Evolutionary conservation across 1,140 invertebrate genomes (phyloP).

Genomic region (Portunus trituberculatus): DNA sequence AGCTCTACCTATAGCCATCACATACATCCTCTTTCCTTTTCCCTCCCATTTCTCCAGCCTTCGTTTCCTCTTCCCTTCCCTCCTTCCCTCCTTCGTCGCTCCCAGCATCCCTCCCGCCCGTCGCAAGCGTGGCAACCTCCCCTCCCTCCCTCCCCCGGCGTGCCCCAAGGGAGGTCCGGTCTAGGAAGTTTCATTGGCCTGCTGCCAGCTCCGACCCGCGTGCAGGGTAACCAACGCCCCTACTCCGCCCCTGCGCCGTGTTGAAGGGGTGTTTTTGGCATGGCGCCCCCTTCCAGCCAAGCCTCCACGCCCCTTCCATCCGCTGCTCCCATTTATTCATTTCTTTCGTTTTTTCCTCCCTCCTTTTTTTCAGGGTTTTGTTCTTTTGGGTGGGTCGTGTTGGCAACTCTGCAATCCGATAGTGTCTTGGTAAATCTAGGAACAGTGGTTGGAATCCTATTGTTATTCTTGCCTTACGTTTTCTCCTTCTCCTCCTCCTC

Average conservation of each 20-base stretch:
- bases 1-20: too few relatives aligned
- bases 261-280: neutral
- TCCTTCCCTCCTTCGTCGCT: too few relatives aligned
- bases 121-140: neutral
- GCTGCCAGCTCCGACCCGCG: slow-evolving; percentile 5
- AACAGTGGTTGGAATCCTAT: neutral
- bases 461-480: neutral
- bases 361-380: neutral
- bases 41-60: too few relatives aligned
- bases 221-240: neutral
- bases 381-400: neutral
- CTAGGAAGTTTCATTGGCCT: slow-evolving; percentile 37
- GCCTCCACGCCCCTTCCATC: neutral
- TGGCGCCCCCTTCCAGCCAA: neutral
- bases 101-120: too few relatives aligned
- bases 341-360: neutral
- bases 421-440: slow-evolving; percentile 11
- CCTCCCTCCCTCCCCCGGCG: neutral
- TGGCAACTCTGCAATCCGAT: neutral
- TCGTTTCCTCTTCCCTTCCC: too few relatives aligned
- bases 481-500: neutral
- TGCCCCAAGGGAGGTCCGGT: neutral
- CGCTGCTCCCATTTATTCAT: neutral
- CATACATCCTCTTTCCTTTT: too few relatives aligned
- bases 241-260: neutral